Base-by-base conservation (phyloP, 2,113 vertebrate genomes). In the Nycticorax nycticorax region DNA sequence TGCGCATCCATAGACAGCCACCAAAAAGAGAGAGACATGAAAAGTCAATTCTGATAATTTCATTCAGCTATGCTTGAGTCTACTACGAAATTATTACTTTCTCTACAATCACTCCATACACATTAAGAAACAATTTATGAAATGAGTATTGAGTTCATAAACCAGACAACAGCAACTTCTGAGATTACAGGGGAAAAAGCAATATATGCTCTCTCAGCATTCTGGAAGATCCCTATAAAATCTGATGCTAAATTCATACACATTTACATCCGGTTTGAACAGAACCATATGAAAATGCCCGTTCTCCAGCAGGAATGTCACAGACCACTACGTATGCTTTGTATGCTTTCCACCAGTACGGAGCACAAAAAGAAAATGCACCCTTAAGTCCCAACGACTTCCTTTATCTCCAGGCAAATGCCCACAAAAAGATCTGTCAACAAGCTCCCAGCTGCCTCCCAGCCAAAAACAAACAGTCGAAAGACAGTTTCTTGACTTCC, bases 1-100 rank as follows among this genome's bases (percentile, higher is more conserved):
- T 99, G 71, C 10, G 95, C 2, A 39, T 47, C 30, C 89, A 26
- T 0, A 39, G 32, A 48, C 1, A 66, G 30, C 5, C 39, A 73
- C 4, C 13, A 81, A 43, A 71, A 72, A 60, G 14, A 93, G 6
- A 93, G 23, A 32, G 1, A 62, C 5, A 57, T 8, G 47, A 41
- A n/a, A 91, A 69, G 64, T 87, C 87, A 48, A 56, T 74, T 80
- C 14, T 10, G 5, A 32, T 56, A 30, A 87, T 30, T 80, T 73
- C n/a, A n/a, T 18, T 21, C 39, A 20, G 0, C 12, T 27, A 66
- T 12, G 6, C n/a, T 63, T 16, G 1, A 68, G 6, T 15, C 27
- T 85, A 24, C 12, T 35, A 35, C 8, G 27, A 68, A 39, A 37
- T 30, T 20, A 69, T 14, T 72, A 21, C 6, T 19, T 85, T 45